phyloP scores from a whole-genome alignment of 2,888 invertebrate genomes.

The Onthophagus sagittarius region DNA sequence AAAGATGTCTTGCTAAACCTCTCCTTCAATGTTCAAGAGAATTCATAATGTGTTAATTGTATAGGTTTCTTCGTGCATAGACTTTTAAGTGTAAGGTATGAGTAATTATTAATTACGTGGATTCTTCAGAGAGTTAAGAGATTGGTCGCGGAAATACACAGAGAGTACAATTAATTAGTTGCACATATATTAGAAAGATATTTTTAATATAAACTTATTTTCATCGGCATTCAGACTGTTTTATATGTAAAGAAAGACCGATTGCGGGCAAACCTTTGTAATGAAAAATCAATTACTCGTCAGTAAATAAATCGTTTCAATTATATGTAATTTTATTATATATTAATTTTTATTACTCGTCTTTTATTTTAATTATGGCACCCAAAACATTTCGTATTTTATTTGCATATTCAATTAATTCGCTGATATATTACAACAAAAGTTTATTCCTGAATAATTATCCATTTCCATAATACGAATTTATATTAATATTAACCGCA shows the following conservation, averaged over 20 bases:
- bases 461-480: not conserved
- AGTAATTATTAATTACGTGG: conserved; percentile 10
- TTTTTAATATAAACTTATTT: conserved; percentile 32
- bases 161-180: conserved; percentile 42
- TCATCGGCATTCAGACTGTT: conserved; percentile 25
- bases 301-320: conserved; percentile 36
- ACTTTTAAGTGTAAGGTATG: not conserved
- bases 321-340: conserved; percentile 21
- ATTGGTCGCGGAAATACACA: conserved; percentile 28
- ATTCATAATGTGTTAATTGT: conserved; percentile 33
- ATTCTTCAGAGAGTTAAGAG: conserved; percentile 5
- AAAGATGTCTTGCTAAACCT: conserved; percentile 46
- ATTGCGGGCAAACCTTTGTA: conserved; percentile 30
- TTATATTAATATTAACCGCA: not conserved
- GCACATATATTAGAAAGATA: conserved; percentile 36
- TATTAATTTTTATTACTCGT: not conserved
- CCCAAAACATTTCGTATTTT: not conserved
- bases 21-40: conserved; percentile 42
- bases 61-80: conserved; percentile 12
- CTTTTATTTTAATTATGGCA: not conserved
- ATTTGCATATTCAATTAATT: not conserved
- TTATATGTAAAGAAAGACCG: conserved; percentile 27
- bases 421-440: not conserved
- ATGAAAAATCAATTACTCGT: conserved; percentile 32
- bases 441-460: not conserved